These are phyloP conservation scores for Aporrectodea caliginosa DNA, from an alignment of 1,140 invertebrate species.

Conservation along the genomic window DNA sequence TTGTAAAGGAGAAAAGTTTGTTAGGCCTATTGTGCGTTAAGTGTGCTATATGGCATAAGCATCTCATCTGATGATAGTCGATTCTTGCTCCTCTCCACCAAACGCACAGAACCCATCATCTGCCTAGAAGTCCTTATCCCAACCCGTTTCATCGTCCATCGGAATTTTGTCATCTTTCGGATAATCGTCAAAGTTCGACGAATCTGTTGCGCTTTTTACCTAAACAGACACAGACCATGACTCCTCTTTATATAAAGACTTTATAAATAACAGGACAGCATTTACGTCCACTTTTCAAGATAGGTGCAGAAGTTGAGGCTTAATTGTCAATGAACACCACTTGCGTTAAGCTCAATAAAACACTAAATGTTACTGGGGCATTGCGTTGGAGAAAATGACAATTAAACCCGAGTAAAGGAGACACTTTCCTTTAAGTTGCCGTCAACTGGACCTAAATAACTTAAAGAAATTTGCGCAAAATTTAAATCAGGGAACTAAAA, in stretches of 20 bases:
- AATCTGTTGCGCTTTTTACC: slow-evolving; percentile 31
- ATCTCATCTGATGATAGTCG: too few species aligned
- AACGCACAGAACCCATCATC: background rate
- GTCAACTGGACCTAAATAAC: background rate
- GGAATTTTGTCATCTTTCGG: slow-evolving; percentile 54
- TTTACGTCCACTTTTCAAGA: background rate
- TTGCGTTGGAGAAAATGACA: background rate
- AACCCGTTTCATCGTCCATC: slow-evolving; percentile 54
- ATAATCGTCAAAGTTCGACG: slow-evolving; percentile 55
- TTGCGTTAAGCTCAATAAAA: too few species aligned
- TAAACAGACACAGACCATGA: background rate
- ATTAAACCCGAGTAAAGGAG: background rate
- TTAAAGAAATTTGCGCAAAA: background rate
- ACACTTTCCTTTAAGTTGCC: background rate
- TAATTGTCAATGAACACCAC: too few species aligned
- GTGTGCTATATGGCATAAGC: too few species aligned
- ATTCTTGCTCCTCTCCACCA: too few species aligned
- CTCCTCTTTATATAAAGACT: background rate
- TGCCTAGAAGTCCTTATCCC: slow-evolving; percentile 53
- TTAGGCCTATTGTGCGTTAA: background rate
- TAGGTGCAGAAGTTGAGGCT: background rate
- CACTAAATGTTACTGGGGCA: too few species aligned
- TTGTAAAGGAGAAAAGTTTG: background rate
- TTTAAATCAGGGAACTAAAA: too few species aligned
- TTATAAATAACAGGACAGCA: background rate